Conservation (phyloP, 1,140 invertebrate genomes). For the Macrostomum lignano region DNA sequence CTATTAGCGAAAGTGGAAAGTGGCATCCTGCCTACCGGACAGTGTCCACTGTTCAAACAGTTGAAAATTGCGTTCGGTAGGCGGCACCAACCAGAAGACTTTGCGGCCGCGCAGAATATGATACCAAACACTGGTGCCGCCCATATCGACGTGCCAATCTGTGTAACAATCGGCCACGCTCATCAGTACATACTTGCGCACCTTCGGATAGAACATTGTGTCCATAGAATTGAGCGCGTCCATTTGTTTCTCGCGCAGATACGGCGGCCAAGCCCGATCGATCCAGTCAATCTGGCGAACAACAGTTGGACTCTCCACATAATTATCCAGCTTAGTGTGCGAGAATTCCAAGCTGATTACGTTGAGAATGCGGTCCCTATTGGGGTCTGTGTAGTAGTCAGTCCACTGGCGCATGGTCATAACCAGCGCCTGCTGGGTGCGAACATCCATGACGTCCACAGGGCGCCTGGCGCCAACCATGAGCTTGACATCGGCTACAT, state of each 20-base stretch:
- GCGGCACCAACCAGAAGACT: conserved; percentile 72
- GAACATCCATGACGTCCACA: too few relatives aligned
- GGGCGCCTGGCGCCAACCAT: too few relatives aligned
- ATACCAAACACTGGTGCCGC: conserved; percentile 94
- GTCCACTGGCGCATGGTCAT: too few relatives aligned
- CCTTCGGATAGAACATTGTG: conserved; percentile 90
- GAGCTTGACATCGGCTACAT: too few relatives aligned
- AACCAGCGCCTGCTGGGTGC: too few relatives aligned
- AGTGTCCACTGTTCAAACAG: conserved; percentile 73
- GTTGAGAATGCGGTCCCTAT: too few relatives aligned
- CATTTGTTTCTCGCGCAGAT: conserved; percentile 66
- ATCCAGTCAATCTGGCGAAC: conserved; percentile 84
- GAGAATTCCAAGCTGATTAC: too few relatives aligned
- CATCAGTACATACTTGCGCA: conserved; percentile 44
- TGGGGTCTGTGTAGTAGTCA: too few relatives aligned
- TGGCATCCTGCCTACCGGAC: conserved; percentile 67
- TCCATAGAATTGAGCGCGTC: conserved; percentile 71
- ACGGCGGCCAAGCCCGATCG: conserved; percentile 71
- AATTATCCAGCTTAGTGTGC: conserved; percentile 74
- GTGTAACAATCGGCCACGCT: conserved; percentile 86
- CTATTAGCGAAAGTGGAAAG: too few relatives aligned
- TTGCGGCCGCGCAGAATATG: conserved; percentile 64
- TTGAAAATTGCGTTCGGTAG: conserved; percentile 60
- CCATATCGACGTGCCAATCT: conserved; percentile 60
- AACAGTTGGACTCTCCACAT: conserved; percentile 59